Evolutionary conservation across 2,113 vertebrate species (phyloP).

Genomic region (Ictalurus furcatus): DNA sequence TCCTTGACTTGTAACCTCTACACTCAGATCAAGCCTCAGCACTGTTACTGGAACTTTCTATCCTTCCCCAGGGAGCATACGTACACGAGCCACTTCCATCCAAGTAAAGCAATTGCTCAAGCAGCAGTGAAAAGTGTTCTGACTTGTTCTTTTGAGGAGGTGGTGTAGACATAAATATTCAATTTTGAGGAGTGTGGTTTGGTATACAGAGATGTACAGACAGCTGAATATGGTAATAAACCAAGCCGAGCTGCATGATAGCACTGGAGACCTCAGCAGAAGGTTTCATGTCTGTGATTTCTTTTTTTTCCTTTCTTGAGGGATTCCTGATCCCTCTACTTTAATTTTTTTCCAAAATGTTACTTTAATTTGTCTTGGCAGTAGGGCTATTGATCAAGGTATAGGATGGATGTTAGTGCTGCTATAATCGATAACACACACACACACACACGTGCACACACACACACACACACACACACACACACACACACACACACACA

Average conservation of each 20-base stretch:
- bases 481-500: constrained; percentile 5
- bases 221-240: neutral
- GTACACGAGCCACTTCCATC: constrained; percentile 39
- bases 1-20: neutral
- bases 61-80: constrained; percentile 34
- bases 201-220: neutral
- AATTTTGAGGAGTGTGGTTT: constrained; percentile 2
- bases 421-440: constrained; percentile 41
- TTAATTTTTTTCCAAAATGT: neutral
- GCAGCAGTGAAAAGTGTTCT: constrained; percentile 29
- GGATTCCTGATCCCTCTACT: neutral
- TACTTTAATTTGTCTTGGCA: constrained; percentile 11
- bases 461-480: constrained; percentile 18
- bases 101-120: neutral
- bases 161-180: constrained; percentile 3
- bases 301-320: neutral
- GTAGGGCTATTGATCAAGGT: constrained; percentile 44
- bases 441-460: too few species aligned
- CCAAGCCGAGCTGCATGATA: neutral
- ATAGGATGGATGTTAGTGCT: constrained; percentile 49
- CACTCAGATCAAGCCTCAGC: constrained; percentile 32
- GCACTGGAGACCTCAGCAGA: constrained; percentile 2
- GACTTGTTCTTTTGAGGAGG: constrained; percentile 8
- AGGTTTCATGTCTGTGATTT: constrained; percentile 14
- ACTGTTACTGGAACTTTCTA: constrained; percentile 30